phyloP scores from a whole-genome alignment of 2,888 invertebrate genomes.

The Leptarthrus brevirostris region DNA sequence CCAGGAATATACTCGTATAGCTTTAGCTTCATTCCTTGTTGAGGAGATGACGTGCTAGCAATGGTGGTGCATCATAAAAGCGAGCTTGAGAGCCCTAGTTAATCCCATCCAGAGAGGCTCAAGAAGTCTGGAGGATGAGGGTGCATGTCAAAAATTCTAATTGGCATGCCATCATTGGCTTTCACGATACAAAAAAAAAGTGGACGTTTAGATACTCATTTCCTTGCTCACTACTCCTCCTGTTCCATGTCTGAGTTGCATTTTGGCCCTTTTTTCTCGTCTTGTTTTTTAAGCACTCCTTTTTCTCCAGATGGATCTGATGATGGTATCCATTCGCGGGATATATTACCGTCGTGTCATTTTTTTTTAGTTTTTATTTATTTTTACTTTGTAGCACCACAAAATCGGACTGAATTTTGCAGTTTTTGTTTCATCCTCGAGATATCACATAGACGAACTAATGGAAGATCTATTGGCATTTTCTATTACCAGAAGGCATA shows the following conservation, averaged over 20 bases:
- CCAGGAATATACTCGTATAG: not conserved
- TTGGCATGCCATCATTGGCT: conserved; percentile 48
- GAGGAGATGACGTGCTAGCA: conserved; percentile 9
- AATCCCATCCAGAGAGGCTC: conserved; percentile 25
- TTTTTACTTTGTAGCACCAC: not conserved
- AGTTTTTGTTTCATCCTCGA: not conserved
- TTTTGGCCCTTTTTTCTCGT: conserved; percentile 6
- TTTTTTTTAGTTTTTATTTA: conserved; percentile 13
- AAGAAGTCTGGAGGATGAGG: conserved; percentile 43
- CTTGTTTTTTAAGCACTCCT: conserved; percentile 17
- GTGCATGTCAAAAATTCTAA: conserved; percentile 49
- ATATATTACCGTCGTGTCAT: not conserved
- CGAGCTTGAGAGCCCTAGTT: conserved; percentile 35
- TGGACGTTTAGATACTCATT: conserved; percentile 44
- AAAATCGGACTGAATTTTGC: not conserved
- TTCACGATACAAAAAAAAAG: conserved; percentile 12
- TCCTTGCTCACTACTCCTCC: not conserved
- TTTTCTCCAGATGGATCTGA: conserved; percentile 26
- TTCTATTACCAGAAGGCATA: too few relatives aligned
- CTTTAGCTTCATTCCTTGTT: not conserved
- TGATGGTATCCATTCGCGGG: conserved; percentile 20
- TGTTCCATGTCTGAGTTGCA: not conserved
- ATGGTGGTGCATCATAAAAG: conserved; percentile 24
- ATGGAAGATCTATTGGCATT: conserved; percentile 31
- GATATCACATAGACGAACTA: not conserved